Conservation (phyloP, 2,113 vertebrate species). For the Brachypteracias leptosomus region DNA sequence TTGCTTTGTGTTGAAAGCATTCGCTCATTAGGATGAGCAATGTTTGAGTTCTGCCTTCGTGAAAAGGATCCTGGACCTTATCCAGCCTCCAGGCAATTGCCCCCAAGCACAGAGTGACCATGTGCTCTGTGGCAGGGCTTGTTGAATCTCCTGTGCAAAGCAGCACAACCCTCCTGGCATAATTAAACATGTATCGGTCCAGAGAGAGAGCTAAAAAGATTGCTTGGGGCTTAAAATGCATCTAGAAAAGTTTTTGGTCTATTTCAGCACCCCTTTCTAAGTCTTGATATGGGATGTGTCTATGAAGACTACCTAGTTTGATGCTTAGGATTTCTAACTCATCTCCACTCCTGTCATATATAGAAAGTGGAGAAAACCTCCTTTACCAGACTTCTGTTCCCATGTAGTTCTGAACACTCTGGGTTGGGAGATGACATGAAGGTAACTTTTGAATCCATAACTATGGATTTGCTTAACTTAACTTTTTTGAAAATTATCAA, state of each 20-base stretch:
- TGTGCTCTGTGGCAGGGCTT: accelerated
- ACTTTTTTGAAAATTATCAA: background rate
- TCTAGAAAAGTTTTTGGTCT: background rate
- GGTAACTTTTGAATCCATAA: background rate
- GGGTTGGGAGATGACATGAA: background rate
- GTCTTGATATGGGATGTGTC: background rate
- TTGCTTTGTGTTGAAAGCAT: background rate
- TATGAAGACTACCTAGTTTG: background rate
- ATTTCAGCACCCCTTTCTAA: background rate
- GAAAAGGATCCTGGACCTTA: background rate
- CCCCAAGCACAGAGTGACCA: background rate
- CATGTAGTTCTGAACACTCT: background rate
- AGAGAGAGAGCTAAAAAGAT: background rate
- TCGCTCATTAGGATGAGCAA: background rate
- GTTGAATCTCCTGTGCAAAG: background rate
- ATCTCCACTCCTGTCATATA: background rate
- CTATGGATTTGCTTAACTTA: background rate
- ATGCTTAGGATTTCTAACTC: background rate
- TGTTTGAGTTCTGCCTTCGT: background rate
- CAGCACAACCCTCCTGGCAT: background rate
- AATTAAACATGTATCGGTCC: background rate
- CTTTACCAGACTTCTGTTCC: background rate
- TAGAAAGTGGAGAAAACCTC: background rate
- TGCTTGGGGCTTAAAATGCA: background rate
- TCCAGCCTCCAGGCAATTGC: background rate